phyloP scores from a whole-genome alignment of 2,888 invertebrate genomes.

The Calliscelio sp. region DNA sequence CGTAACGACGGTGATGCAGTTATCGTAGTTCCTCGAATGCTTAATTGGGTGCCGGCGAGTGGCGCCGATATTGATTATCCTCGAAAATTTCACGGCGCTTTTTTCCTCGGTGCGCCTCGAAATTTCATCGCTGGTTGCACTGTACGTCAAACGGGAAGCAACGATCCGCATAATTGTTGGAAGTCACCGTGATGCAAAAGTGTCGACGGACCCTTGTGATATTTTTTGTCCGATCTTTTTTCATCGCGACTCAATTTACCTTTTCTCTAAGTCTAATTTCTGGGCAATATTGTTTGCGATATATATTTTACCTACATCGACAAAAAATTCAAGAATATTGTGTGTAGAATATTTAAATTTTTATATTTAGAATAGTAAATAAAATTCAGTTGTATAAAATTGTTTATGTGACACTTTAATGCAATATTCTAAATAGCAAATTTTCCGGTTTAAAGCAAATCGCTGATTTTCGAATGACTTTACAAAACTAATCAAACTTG shows the following conservation, averaged over 20 bases:
- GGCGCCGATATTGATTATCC: slow-evolving; percentile 65
- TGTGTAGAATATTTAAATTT: too few species aligned
- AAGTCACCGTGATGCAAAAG: slow-evolving; percentile 58
- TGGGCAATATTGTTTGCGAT: too few species aligned
- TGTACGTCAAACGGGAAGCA: slow-evolving; percentile 55
- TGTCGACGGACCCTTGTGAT: slow-evolving; percentile 45
- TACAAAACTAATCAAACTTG: slow-evolving; percentile 50
- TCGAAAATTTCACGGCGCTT: slow-evolving; percentile 64
- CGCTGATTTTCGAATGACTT: not conserved
- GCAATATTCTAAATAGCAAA: not conserved
- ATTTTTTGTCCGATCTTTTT: slow-evolving; percentile 28
- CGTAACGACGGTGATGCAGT: slow-evolving; percentile 56
- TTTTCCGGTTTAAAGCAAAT: not conserved
- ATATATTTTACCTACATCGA: too few species aligned
- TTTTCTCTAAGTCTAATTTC: slow-evolving; percentile 1
- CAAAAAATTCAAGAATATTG: too few species aligned
- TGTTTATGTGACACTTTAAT: too few species aligned
- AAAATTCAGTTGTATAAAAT: too few species aligned
- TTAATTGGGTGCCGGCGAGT: slow-evolving; percentile 63
- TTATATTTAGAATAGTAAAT: too few species aligned
- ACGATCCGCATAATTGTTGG: slow-evolving; percentile 64
- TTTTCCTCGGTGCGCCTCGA: slow-evolving; percentile 22
- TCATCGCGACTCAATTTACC: not conserved
- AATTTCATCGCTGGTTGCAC: slow-evolving; percentile 68
- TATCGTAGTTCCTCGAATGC: slow-evolving; percentile 65